These are phyloP conservation scores for Vultur gryphus DNA, from an alignment of 2,797 vertebrate species.

Conservation along the genomic window DNA sequence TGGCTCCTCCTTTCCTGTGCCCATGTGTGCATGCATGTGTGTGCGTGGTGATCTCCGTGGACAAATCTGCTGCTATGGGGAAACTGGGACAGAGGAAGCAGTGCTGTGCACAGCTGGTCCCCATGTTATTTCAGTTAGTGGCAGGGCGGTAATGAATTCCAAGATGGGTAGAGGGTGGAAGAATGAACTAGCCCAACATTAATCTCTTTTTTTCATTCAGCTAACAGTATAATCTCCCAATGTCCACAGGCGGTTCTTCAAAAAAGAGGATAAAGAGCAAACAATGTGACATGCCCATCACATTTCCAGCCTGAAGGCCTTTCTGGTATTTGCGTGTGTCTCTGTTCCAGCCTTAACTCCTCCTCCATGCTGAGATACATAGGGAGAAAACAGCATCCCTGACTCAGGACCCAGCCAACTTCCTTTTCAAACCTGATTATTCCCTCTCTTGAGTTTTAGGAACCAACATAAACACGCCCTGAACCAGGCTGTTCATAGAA, in stretches of 20 bases:
- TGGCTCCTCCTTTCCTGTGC: neutral
- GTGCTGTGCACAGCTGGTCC: rapidly evolving
- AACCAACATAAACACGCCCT: neutral
- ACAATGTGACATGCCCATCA: neutral
- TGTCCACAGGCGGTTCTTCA: neutral
- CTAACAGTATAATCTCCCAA: neutral
- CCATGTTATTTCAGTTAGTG: neutral
- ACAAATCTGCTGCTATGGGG: rapidly evolving
- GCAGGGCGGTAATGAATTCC: neutral
- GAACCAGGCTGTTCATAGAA: neutral
- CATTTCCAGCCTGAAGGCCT: neutral
- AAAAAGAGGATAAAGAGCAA: neutral
- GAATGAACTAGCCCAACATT: neutral
- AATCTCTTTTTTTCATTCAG: neutral
- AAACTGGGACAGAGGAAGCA: neutral
- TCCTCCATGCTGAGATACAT: neutral
- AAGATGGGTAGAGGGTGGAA: conserved; percentile 10
- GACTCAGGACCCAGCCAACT: neutral
- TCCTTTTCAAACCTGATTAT: neutral
- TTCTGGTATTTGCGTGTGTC: neutral
- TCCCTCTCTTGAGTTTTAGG: neutral
- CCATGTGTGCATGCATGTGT: rapidly evolving
- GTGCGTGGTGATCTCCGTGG: neutral
- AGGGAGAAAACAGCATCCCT: neutral
- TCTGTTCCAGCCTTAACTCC: neutral